Conservation (phyloP, 30 jellyfish, hydroid and myxozoan species). For the Cassiopea andromeda region DNA sequence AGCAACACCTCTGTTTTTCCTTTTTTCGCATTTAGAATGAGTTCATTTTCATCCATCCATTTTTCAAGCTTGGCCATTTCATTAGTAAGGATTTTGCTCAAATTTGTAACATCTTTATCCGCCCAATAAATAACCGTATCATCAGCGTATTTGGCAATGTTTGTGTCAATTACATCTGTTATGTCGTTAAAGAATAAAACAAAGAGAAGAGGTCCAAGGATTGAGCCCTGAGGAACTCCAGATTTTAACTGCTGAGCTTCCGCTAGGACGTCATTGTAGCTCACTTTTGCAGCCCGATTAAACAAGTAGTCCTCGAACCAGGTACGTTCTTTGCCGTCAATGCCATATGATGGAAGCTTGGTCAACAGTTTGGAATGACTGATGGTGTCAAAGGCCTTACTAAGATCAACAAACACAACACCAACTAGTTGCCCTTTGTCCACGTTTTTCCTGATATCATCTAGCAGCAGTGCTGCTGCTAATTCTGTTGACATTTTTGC, state of each 20-base stretch:
- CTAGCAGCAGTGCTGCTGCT: slow-evolving; percentile 65
- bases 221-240: slow-evolving; percentile 73
- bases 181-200: slow-evolving; percentile 42
- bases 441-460: slow-evolving; percentile 34
- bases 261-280: slow-evolving; percentile 38
- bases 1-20: slow-evolving; percentile 53
- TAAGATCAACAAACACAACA: slow-evolving; percentile 60
- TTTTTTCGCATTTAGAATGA: slow-evolving; percentile 28
- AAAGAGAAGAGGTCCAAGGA: slow-evolving; percentile 67
- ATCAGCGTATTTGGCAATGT: slow-evolving; percentile 63
- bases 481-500: slow-evolving; percentile 49
- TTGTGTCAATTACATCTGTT: slow-evolving; percentile 28
- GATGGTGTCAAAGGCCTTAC: slow-evolving; percentile 79
- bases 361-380: slow-evolving; percentile 51
- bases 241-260: slow-evolving; percentile 24
- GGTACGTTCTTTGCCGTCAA: slow-evolving; percentile 28
- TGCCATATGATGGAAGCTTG: slow-evolving; percentile 63
- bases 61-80: slow-evolving; percentile 36
- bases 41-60: slow-evolving; percentile 41
- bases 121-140: slow-evolving; percentile 64
- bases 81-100: slow-evolving; percentile 5
- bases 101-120: slow-evolving; percentile 40
- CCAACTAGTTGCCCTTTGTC: slow-evolving; percentile 63
- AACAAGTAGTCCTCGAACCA: slow-evolving; percentile 62
- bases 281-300: slow-evolving; percentile 39